These are phyloP conservation scores for Salarias fasciatus DNA, from an alignment of 2,797 vertebrate genomes.

Conservation along the genomic window DNA sequence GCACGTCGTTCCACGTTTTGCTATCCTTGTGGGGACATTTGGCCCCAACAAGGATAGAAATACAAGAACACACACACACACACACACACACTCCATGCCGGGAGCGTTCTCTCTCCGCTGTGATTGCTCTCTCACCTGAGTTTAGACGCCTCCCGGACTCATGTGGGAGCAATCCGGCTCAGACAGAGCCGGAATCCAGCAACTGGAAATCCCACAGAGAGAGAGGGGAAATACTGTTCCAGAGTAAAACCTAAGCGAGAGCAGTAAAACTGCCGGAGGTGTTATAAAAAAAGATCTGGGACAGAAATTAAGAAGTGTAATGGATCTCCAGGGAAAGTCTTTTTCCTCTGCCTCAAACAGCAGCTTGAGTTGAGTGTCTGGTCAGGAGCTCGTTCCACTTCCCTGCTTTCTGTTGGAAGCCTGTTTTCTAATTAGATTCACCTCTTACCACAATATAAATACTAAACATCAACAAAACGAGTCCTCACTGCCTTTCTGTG, in stretches of 20 bases:
- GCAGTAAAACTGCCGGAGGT: constrained; percentile 2
- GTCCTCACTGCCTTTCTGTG: too few species aligned
- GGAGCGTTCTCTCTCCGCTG: constrained; percentile 19
- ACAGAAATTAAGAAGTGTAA: constrained; percentile 37
- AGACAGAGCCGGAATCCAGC: constrained; percentile 17
- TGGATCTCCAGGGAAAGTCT: constrained; percentile 29
- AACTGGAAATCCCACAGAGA: constrained; percentile 12
- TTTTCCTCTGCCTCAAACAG: constrained; percentile 3
- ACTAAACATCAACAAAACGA: too few species aligned
- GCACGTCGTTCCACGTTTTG: too few species aligned
- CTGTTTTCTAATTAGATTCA: constrained; percentile 10
- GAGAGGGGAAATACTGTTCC: constrained; percentile 17
- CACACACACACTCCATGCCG: constrained; percentile 26
- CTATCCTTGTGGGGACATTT: too few species aligned
- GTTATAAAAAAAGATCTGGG: constrained; percentile 29
- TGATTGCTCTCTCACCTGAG: constrained; percentile 29
- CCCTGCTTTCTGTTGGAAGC: too few species aligned
- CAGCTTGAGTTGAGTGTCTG: too few species aligned
- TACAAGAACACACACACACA: too few species aligned
- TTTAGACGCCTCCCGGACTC: constrained; percentile 16
- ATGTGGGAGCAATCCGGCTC: constrained; percentile 33
- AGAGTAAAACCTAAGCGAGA: constrained; percentile 39
- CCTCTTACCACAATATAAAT: constrained; percentile 16
- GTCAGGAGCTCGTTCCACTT: too few species aligned
- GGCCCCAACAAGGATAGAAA: too few species aligned